phyloP scores from a whole-genome alignment of 1,140 invertebrate genomes.

The Papilio helenus region DNA sequence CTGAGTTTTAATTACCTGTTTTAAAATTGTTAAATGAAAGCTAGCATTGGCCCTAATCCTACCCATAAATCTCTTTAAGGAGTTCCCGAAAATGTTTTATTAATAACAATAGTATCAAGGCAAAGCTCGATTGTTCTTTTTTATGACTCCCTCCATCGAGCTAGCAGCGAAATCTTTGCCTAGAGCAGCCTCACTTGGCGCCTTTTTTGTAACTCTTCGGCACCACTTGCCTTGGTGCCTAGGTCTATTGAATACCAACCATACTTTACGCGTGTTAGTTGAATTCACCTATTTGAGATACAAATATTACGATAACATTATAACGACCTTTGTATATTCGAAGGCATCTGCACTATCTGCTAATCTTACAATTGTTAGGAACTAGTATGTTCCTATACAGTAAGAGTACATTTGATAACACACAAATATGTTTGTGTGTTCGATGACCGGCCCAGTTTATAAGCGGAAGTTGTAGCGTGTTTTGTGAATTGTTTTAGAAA shows the following conservation, averaged over 20 bases:
- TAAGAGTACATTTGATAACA: conserved; percentile 12
- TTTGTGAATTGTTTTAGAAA: conserved; percentile 70
- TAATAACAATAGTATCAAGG: neutral
- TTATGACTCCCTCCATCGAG: neutral
- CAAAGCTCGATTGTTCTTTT: neutral
- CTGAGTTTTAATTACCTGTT: neutral
- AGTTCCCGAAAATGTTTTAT: neutral
- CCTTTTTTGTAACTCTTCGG: too few species aligned
- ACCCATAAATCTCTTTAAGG: neutral
- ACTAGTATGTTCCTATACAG: neutral
- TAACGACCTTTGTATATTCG: too few species aligned
- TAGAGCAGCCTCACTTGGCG: too few species aligned
- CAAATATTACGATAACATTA: too few species aligned
- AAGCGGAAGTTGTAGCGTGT: conserved; percentile 53
- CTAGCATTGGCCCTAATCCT: neutral
- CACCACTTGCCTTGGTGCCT: too few species aligned
- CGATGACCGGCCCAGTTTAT: conserved; percentile 41
- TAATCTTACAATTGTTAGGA: neutral
- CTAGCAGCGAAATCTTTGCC: too few species aligned
- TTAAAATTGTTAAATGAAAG: neutral
- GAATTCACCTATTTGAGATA: too few species aligned
- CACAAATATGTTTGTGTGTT: conserved; percentile 27
- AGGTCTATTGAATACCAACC: too few species aligned
- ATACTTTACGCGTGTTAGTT: too few species aligned
- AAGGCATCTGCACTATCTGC: neutral